Percentiles rank a stretch among this genome's conserved stretches.
Conservation (phyloP, 2,888 invertebrate genomes). For the Anorthoa munda region DNA sequence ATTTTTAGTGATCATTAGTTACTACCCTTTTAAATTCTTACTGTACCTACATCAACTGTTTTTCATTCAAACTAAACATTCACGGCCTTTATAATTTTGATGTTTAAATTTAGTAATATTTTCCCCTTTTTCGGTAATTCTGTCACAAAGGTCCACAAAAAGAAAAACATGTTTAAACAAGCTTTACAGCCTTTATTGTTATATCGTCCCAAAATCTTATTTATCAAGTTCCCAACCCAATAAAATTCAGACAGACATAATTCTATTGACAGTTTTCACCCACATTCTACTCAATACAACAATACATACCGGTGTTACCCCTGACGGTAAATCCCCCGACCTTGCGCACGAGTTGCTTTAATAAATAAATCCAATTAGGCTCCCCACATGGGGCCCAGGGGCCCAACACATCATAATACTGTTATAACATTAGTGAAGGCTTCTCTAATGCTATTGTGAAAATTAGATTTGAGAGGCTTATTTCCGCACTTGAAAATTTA, state of each 20-base stretch:
- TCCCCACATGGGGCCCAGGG: conserved; percentile 3
- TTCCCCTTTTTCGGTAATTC: neutral
- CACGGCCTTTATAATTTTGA: no score
- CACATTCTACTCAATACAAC: neutral
- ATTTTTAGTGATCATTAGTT: no score
- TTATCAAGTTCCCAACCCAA: neutral
- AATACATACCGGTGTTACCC: neutral
- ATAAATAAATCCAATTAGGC: conserved; percentile 57
- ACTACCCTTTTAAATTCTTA: no score
- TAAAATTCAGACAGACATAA: conserved; percentile 11
- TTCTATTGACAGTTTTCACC: conserved; percentile 12
- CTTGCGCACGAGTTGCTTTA: conserved; percentile 57
- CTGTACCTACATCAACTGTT: no score
- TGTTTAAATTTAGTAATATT: no score
- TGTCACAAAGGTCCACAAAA: neutral
- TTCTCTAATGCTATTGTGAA: conserved; percentile 69
- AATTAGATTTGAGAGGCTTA: conserved; percentile 67
- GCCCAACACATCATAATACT: conserved; percentile 34
- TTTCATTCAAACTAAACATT: no score
- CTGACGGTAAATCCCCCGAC: conserved; percentile 17
- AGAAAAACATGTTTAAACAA: neutral
- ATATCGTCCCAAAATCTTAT: neutral
- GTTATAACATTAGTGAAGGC: conserved; percentile 65
- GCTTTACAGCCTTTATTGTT: neutral
- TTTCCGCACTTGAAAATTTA: conserved; percentile 11